Evolutionary conservation across 2,113 vertebrate genomes (phyloP).

Genomic region (Corythaixoides concolor): DNA sequence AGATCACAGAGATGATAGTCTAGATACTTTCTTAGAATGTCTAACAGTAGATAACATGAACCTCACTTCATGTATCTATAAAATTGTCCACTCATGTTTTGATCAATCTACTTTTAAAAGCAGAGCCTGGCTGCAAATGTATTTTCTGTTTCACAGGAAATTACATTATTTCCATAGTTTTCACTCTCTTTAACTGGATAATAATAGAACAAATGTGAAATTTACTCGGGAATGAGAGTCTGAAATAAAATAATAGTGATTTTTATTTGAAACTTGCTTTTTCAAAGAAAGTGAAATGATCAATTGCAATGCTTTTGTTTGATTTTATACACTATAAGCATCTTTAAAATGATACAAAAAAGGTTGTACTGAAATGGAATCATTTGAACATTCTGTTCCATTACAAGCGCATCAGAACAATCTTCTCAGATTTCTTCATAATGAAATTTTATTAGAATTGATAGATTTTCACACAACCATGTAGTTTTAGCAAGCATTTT

Average conservation of each 20-base stretch:
- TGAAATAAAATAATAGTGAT: conserved; percentile 25
- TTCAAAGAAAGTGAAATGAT: neutral
- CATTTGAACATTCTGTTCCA: conserved; percentile 20
- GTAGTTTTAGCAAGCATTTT: neutral
- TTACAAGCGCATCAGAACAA: conserved; percentile 23
- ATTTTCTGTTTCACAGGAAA: neutral
- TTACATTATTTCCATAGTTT: neutral
- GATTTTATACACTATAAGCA: neutral
- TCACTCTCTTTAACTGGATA: neutral
- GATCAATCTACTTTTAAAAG: neutral
- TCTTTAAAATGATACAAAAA: conserved; percentile 10
- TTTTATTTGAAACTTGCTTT: conserved; percentile 16
- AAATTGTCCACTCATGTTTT: neutral
- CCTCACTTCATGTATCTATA: neutral
- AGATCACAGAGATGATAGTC: neutral
- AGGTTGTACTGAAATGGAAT: conserved; percentile 13
- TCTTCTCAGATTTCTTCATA: neutral
- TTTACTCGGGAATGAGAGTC: neutral
- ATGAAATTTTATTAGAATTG: conserved; percentile 37
- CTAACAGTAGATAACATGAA: neutral
- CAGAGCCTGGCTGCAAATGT: neutral
- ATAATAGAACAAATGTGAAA: neutral
- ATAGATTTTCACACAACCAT: conserved; percentile 14
- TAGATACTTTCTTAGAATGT: neutral
- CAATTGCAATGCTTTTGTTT: neutral